A percentile compares a stretch with the other conserved stretches of the same genome.
Evolutionary conservation across 2,113 vertebrate genomes (phyloP).

Genomic region (Megalops atlanticus): DNA sequence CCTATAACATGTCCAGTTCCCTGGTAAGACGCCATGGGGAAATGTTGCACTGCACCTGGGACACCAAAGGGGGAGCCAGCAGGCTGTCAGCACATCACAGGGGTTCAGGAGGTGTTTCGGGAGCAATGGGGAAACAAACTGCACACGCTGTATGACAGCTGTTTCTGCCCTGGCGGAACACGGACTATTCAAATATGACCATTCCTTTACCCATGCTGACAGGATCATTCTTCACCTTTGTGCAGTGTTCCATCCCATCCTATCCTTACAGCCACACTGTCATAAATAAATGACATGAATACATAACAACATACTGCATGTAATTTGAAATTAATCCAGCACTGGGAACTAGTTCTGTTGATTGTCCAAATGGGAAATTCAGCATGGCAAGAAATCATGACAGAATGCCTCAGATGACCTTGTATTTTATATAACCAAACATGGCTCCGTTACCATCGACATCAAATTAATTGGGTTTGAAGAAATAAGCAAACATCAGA

Average conservation of each 20-base stretch:
- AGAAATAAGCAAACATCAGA: background rate
- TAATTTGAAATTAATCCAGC: background rate
- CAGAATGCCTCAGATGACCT: no score
- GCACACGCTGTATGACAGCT: background rate
- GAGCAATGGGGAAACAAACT: background rate
- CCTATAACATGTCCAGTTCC: background rate
- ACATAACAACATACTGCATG: background rate
- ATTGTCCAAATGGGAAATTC: background rate
- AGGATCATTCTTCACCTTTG: background rate
- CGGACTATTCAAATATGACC: background rate
- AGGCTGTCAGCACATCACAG: slow-evolving; percentile 8
- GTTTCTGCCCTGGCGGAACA: background rate
- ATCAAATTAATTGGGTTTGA: background rate
- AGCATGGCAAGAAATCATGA: slow-evolving; percentile 1
- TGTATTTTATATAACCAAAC: no score
- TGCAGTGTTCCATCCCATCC: background rate
- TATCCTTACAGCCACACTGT: no score
- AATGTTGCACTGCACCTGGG: background rate
- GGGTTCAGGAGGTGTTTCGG: background rate
- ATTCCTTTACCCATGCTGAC: background rate
- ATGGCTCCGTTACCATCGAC: no score
- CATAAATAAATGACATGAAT: no score
- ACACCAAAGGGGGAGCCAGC: background rate
- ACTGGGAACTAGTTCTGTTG: background rate
- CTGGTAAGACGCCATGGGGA: background rate